These are phyloP conservation scores for Solenopsis fugax DNA, from an alignment of 1,140 invertebrate species.

Conservation along the genomic window DNA sequence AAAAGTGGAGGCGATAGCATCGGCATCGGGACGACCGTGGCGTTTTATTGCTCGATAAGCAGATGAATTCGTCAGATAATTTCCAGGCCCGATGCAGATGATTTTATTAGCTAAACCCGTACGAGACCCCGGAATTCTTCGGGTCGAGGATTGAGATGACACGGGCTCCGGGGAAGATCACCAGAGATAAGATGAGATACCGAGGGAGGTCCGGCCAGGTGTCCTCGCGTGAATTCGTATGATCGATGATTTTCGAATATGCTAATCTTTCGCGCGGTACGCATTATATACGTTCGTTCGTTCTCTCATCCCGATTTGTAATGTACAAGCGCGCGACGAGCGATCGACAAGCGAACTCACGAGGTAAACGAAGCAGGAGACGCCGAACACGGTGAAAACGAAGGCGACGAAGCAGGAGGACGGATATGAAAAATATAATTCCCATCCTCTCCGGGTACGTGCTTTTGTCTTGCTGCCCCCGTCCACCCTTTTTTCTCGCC, in stretches of 20 bases:
- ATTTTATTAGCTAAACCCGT: conserved; percentile 83
- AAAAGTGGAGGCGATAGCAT: conserved; percentile 80
- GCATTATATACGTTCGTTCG: background rate
- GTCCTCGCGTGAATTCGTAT: conserved; percentile 66
- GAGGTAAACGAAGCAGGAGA: background rate
- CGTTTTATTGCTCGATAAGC: conserved; percentile 86
- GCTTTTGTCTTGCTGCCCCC: conserved; percentile 68
- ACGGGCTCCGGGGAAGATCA: conserved; percentile 81
- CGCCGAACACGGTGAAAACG: conserved; percentile 6
- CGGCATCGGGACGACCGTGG: conserved; percentile 71
- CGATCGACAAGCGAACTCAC: background rate
- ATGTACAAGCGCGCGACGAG: background rate
- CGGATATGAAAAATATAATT: conserved; percentile 69
- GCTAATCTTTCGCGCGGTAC: conserved; percentile 8
- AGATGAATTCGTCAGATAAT: conserved; percentile 85
- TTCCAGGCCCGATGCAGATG: conserved; percentile 77
- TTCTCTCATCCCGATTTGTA: background rate
- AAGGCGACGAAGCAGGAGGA: conserved; percentile 39
- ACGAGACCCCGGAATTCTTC: conserved; percentile 66
- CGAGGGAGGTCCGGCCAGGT: conserved; percentile 60
- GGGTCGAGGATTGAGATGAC: conserved; percentile 79
- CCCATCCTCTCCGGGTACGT: conserved; percentile 35
- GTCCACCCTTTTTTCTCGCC: conserved; percentile 3
- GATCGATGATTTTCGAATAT: conserved; percentile 71
- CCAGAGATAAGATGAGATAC: conserved; percentile 60